Conservation (phyloP, 2,797 vertebrate species). For the Trichosurus vulpecula region DNA sequence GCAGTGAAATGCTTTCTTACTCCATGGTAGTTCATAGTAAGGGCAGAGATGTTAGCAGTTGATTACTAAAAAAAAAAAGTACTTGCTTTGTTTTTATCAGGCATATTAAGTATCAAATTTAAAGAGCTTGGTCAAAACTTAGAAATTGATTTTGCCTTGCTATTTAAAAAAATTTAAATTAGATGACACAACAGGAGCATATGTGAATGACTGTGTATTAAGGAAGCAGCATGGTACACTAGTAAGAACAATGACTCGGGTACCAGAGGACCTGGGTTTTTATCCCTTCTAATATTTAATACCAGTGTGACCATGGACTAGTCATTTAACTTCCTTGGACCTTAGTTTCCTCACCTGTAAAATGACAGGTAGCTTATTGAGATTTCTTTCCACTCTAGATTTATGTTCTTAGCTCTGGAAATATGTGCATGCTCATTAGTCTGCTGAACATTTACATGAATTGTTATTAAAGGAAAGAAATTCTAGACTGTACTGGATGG, state of each 20-base stretch:
- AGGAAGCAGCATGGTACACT: neutral
- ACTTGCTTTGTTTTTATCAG: conserved; percentile 34
- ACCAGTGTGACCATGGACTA: neutral
- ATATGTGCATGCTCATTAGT: conserved; percentile 12
- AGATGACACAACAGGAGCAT: conserved; percentile 35
- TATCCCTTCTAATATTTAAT: neutral
- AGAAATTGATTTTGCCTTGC: conserved; percentile 33
- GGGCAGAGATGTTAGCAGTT: conserved; percentile 46
- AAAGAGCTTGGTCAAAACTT: conserved; percentile 36
- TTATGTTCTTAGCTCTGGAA: neutral
- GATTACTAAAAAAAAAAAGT: conserved; percentile 36
- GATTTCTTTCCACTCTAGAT: neutral
- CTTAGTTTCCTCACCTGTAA: neutral
- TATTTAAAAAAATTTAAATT: conserved; percentile 48
- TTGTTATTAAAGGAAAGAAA: neutral
- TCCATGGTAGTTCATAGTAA: conserved; percentile 21
- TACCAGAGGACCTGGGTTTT: neutral
- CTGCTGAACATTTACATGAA: conserved; percentile 5
- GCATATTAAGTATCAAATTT: conserved; percentile 43
- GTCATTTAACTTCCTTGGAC: neutral
- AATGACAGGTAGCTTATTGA: neutral
- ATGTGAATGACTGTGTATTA: conserved; percentile 28
- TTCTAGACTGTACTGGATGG: neutral
- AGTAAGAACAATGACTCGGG: neutral
- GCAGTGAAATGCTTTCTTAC: conserved; percentile 45